phyloP scores from a whole-genome alignment of 1,140 invertebrate genomes.

The Yoshiicerus persimilis region DNA sequence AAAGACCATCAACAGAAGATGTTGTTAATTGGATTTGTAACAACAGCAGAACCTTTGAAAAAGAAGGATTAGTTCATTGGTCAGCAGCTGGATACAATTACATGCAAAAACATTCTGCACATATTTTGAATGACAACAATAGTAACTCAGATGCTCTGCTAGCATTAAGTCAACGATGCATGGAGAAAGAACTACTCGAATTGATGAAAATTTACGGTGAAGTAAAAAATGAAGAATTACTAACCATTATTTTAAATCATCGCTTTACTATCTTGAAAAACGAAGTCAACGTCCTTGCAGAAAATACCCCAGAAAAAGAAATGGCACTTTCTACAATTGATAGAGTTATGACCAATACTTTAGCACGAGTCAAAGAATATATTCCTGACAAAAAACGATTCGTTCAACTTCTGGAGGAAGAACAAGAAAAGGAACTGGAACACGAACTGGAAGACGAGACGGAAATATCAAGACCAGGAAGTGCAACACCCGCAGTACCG shows the following conservation, averaged over 20 bases:
- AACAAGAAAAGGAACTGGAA: slow-evolving; percentile 42
- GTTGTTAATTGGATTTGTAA: slow-evolving; percentile 7
- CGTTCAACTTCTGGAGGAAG: slow-evolving; percentile 31
- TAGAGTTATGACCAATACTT: background rate
- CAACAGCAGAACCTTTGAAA: slow-evolving; percentile 13
- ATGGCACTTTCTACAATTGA: background rate
- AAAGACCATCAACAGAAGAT: background rate
- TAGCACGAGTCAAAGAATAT: background rate
- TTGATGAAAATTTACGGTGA: background rate
- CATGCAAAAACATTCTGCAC: background rate
- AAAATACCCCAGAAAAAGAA: background rate
- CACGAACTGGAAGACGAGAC: slow-evolving; percentile 32
- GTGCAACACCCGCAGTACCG: background rate
- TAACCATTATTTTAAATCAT: background rate
- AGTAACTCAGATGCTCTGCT: background rate
- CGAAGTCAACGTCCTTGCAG: background rate
- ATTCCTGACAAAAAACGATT: background rate
- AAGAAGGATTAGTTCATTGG: slow-evolving; percentile 30
- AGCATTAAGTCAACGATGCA: background rate
- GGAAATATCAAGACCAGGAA: background rate
- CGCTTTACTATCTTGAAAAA: background rate
- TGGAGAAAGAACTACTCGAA: background rate
- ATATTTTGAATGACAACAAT: background rate
- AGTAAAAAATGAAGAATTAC: background rate
- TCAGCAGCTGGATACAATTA: background rate